A percentile compares a stretch with the other conserved stretches of the same genome.
Evolutionary conservation across 2,797 vertebrate species (phyloP).

Genomic region (Catostomus latipinnis): DNA sequence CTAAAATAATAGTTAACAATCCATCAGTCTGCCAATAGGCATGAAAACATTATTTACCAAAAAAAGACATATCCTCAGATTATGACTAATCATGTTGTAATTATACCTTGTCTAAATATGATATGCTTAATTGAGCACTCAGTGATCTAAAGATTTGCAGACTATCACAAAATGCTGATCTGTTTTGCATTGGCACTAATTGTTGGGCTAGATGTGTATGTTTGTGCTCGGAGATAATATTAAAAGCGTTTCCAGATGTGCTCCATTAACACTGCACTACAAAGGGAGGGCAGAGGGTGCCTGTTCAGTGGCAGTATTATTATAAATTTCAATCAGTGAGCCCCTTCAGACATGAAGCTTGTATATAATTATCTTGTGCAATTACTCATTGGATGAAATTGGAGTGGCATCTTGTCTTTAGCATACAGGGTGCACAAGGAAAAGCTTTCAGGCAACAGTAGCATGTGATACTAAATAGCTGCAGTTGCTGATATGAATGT

Average conservation of each 20-base stretch:
- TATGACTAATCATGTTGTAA: not conserved
- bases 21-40: no score
- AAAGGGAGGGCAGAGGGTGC: constrained; percentile 30
- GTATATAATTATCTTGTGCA: constrained; percentile 63
- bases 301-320: constrained; percentile 50
- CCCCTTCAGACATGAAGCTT: constrained; percentile 61
- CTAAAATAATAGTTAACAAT: no score
- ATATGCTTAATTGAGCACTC: constrained; percentile 41
- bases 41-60: no score
- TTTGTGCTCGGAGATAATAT: constrained; percentile 29
- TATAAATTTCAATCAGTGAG: constrained; percentile 62
- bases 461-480: constrained; percentile 13
- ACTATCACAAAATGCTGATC: constrained; percentile 8
- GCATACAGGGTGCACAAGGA: constrained; percentile 22
- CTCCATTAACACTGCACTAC: constrained; percentile 41
- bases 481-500: constrained; percentile 13
- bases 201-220: constrained; percentile 2
- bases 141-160: constrained; percentile 38
- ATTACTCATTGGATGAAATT: constrained; percentile 64
- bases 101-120: not conserved
- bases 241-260: constrained; percentile 32
- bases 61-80: no score
- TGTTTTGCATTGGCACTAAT: constrained; percentile 28
- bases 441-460: constrained; percentile 6
- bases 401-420: constrained; percentile 53